Evolutionary conservation across 2,797 vertebrate species (phyloP), one percentile per base, ranked within the genome.

Genomic region (Neosilurus mollespiculum): DNA sequence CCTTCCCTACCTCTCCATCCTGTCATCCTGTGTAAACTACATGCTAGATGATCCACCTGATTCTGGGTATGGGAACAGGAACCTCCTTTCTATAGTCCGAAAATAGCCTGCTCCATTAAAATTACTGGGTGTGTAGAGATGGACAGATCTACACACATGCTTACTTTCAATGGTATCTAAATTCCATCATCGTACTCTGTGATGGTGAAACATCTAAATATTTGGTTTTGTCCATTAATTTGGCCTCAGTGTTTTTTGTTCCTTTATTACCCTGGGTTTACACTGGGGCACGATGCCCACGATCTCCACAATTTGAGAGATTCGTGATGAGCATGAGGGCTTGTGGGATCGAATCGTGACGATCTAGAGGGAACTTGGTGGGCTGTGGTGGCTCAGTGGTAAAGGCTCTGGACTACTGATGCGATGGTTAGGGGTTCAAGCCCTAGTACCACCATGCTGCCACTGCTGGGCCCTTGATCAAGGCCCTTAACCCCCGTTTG

Each of bases 1-100:
- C 85, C 88, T 87, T 86, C 79, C 87, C 86, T 81, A 84, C 67
- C 88, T 85, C 81, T 26, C 10, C 77, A 0, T 56, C 79, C 43
- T 58, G n/a, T 69, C 30, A 59, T 85, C 34, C 65, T 84, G 70
- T 53, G 9, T 53, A 53, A 51, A 61, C 89, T 91, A 88, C 90
- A 80, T 88, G 90, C 86, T 92, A 92, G 88, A 90, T 88, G 90
- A 88, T 90, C 91, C 90, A 91, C 90, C 91, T 91, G 89, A 91
- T 90, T 70, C 84, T 70, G 85, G 88, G 89, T 92, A 89, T 92
- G 91, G 90, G 72, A 91, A 91, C 71, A 90, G 82, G 86, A 91
- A 90, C 89, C 90, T 92, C 89, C 86, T 91, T 87, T 87, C 83
- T 90, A 87, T 85, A 89, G 89, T 89, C 58, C 78, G 26, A 62